A percentile compares a stretch with the other conserved stretches of the same genome.
Evolutionary conservation across 2,797 vertebrate species (phyloP).

Genomic region (Notoglanidium macrostoma): DNA sequence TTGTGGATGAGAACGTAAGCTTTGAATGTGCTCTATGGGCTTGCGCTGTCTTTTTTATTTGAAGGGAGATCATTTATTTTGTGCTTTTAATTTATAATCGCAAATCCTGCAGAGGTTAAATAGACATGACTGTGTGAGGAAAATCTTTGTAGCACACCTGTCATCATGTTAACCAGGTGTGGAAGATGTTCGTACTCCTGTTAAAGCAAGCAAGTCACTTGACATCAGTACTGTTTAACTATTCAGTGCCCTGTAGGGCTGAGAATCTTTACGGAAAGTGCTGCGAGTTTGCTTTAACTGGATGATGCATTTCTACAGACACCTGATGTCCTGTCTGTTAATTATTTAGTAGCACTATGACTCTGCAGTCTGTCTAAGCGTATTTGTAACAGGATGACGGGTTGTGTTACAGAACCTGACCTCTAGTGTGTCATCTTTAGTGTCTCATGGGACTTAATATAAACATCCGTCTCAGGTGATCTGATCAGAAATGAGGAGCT

Average conservation of each 20-base stretch:
- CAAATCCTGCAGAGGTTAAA: neutral
- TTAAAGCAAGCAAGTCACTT: neutral
- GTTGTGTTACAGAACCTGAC: neutral
- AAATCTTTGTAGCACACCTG: neutral
- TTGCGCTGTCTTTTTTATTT: neutral
- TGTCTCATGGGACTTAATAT: neutral
- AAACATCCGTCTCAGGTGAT: neutral
- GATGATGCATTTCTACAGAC: neutral
- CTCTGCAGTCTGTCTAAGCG: neutral
- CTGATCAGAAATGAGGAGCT: too few relatives aligned
- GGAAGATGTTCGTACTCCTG: neutral
- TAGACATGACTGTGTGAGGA: neutral
- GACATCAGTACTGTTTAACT: neutral
- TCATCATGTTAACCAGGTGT: neutral
- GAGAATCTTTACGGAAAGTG: neutral
- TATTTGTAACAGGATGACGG: neutral
- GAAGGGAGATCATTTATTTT: neutral
- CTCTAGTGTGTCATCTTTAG: neutral
- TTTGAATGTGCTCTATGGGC: neutral
- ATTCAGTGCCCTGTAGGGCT: neutral
- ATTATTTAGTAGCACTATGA: neutral
- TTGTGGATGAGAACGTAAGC: slow-evolving; percentile 97
- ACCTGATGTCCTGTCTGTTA: neutral
- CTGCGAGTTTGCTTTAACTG: neutral
- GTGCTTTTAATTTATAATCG: neutral